These are phyloP conservation scores for Halisarca cf. caerulea DNA, from an alignment of 37 sponge, comb jelly and placozoan species.

Conservation along the genomic window DNA sequence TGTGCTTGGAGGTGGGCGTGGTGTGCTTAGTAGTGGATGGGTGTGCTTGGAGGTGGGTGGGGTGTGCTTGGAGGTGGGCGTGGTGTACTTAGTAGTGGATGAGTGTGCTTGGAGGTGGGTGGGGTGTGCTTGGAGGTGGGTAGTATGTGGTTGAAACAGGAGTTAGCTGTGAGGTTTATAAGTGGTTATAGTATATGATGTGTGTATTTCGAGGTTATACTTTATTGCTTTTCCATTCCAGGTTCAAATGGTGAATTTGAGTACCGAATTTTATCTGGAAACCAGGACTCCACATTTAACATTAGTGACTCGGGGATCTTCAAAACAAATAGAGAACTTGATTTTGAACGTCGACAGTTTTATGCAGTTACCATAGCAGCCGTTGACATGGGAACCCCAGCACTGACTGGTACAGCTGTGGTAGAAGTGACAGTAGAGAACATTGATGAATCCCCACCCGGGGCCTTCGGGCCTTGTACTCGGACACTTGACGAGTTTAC, in stretches of 20 bases:
- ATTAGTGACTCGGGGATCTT: neutral
- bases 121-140: too few relatives aligned
- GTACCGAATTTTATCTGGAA: neutral
- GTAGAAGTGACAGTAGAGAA: neutral
- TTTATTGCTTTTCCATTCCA: neutral
- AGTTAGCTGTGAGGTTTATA: too few relatives aligned
- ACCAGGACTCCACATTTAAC: neutral
- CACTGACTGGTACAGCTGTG: neutral
- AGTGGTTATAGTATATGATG: too few relatives aligned
- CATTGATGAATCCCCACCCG: constrained; percentile 27
- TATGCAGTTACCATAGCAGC: constrained; percentile 40
- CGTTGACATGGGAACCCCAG: constrained; percentile 47
- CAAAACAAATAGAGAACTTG: neutral
- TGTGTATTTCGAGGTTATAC: too few relatives aligned
- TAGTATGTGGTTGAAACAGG: too few relatives aligned
- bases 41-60: too few relatives aligned
- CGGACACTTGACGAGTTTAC: neutral
- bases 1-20: too few relatives aligned
- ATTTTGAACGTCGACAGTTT: neutral
- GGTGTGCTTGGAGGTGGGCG: too few relatives aligned
- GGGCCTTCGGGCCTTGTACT: neutral
- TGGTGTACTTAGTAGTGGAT: too few relatives aligned
- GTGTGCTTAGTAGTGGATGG: too few relatives aligned
- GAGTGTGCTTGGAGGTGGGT: too few relatives aligned
- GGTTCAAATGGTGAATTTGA: neutral